These are phyloP conservation scores for Crossocerus cetratus DNA, from an alignment of 2,888 invertebrate genomes.

Conservation along the genomic window DNA sequence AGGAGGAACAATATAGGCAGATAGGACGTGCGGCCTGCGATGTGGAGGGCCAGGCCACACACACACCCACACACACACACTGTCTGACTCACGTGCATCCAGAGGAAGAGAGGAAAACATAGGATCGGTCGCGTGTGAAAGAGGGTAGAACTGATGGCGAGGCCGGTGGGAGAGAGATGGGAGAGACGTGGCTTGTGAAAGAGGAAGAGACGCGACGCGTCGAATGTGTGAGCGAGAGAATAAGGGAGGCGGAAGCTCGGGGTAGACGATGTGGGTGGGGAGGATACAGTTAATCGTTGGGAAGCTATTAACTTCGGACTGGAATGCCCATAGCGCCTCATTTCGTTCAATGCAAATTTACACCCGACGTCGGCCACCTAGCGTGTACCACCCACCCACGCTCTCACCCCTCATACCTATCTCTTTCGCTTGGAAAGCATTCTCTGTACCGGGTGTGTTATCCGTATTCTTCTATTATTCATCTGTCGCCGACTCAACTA, in stretches of 20 bases:
- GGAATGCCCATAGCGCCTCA: constrained; percentile 74
- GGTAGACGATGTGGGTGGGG: constrained; percentile 46
- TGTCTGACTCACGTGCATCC: constrained; percentile 27
- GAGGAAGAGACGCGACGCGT: constrained; percentile 35
- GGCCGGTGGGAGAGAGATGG: constrained; percentile 29
- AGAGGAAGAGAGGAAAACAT: background rate
- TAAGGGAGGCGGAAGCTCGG: constrained; percentile 38
- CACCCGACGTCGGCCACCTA: constrained; percentile 59
- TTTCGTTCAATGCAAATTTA: constrained; percentile 75
- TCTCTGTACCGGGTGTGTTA: constrained; percentile 46
- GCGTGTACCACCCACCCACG: constrained; percentile 24
- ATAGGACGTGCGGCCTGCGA: constrained; percentile 51
- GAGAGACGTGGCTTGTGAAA: background rate
- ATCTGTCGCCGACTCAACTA: too few relatives aligned
- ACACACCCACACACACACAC: background rate
- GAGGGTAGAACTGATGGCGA: background rate
- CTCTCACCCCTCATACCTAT: constrained; percentile 22
- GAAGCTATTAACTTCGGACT: constrained; percentile 74
- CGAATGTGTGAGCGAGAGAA: constrained; percentile 38
- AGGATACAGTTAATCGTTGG: constrained; percentile 74
- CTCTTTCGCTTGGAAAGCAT: constrained; percentile 50
- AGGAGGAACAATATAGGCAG: constrained; percentile 62
- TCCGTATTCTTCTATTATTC: background rate
- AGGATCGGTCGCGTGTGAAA: constrained; percentile 3
- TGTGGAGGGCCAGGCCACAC: constrained; percentile 18